Conservation (phyloP, 2,113 vertebrate species). For the Psephotus haematonotus region DNA sequence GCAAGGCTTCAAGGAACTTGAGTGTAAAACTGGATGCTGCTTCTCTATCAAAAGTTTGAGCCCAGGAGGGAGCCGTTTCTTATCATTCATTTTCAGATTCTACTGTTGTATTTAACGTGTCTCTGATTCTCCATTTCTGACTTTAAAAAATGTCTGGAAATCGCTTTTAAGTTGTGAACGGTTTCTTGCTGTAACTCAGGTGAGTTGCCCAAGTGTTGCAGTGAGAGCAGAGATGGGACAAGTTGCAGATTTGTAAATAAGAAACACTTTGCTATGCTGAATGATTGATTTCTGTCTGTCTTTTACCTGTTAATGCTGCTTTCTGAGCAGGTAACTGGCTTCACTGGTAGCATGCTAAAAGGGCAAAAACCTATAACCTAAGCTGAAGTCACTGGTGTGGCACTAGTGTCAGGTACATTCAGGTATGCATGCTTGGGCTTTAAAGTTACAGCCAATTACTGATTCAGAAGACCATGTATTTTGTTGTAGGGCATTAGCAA, state of each 20-base stretch:
- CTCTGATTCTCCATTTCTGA: not conserved
- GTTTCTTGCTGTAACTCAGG: not conserved
- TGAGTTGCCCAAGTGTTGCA: not conserved
- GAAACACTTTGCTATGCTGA: not conserved
- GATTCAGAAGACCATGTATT: not conserved
- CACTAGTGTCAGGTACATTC: rapidly evolving
- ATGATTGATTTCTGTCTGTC: not conserved
- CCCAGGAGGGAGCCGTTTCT: not conserved
- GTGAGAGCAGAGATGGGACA: not conserved
- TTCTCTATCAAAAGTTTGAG: not conserved
- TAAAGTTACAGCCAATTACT: not conserved
- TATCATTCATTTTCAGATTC: not conserved
- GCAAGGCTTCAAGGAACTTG: not conserved
- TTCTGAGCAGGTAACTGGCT: not conserved
- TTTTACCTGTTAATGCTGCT: not conserved
- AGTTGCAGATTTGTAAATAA: not conserved
- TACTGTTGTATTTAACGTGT: not conserved
- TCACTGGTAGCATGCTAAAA: not conserved
- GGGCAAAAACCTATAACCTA: not conserved
- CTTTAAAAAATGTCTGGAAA: not conserved
- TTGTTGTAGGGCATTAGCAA: not conserved
- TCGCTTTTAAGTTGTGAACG: not conserved
- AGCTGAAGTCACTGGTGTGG: not conserved
- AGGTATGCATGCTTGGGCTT: rapidly evolving
- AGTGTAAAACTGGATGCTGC: not conserved